Evolutionary conservation across 2,797 vertebrate species (phyloP), one percentile per base, ranked within the genome.

Genomic region (Chromobotia macracanthus): DNA sequence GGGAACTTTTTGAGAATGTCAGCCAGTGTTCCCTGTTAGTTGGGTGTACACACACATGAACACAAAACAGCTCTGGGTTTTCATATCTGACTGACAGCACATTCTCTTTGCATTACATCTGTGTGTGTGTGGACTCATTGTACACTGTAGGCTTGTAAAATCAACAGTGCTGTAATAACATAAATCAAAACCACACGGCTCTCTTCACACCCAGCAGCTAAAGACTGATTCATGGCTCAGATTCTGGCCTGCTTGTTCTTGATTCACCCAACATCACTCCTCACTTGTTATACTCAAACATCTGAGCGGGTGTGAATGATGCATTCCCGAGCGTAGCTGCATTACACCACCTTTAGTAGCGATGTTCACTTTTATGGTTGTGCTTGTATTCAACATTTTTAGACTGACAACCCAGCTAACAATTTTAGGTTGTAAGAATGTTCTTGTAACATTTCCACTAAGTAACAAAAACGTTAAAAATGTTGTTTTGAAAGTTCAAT

Each of bases 291-390:
- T 77, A 5, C 38, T 21, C 38, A 28, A 28, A 28, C 28, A 1
- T 28, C 28, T 2, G 28, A 8, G 21, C 3, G 28, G 41, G 55
- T 16, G 51, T 77, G 74, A 82, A 60, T 72, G 72, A 72, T 67
- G 28, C 15, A 21, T 66, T 71, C 60, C 58, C 72, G 18, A 41
- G 8, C 23, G 9, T 76, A 56, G 66, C 56, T 50, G 51, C 10
- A 55, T 3, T 41, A 44, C 61, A 58, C 77, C 74, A 65, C 15
- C 41, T 60, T 25, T 38, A 38, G 71, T 71, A 64, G 72, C 31
- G 19, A 41, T 41, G 61, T 66, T 35, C n/a, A 75, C 13, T 70
- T 80, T 74, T 58, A 74, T 70, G 19, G 25, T 51, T 71, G 31
- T 55, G 53, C 28, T 53, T 68, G 35, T 75, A 21, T 38, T 41